Conservation (phyloP, 2,797 vertebrate species). For the Molossus alvarezi region DNA sequence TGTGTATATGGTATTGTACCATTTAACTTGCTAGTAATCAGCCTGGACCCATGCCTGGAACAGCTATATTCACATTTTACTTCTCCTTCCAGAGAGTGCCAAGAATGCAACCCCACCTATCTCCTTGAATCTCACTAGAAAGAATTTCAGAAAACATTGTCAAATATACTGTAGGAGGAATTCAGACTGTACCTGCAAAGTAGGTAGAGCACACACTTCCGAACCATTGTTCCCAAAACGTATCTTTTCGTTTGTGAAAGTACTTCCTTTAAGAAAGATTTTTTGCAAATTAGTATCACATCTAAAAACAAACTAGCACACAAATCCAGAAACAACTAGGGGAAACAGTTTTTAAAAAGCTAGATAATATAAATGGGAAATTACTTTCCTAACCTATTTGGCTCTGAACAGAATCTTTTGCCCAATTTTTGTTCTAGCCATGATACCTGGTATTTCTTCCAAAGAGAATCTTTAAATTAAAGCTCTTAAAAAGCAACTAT, state of each 20-base stretch:
- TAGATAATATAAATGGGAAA: neutral
- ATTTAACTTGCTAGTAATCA: slow-evolving; percentile 19
- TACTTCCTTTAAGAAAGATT: neutral
- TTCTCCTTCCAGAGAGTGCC: neutral
- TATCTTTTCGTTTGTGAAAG: slow-evolving; percentile 4
- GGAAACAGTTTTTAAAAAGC: neutral
- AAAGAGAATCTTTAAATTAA: slow-evolving; percentile 14
- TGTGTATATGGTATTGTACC: neutral
- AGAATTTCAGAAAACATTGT: slow-evolving; percentile 34
- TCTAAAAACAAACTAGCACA: slow-evolving; percentile 17
- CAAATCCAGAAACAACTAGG: neutral
- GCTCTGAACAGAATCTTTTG: neutral
- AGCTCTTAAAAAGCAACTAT: neutral
- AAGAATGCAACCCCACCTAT: neutral
- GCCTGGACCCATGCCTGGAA: neutral
- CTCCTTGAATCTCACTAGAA: slow-evolving; percentile 36
- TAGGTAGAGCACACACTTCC: neutral
- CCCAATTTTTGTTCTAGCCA: neutral
- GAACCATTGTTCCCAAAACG: neutral
- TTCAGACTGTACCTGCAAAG: slow-evolving; percentile 21
- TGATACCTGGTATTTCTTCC: neutral
- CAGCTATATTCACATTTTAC: neutral
- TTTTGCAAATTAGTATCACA: neutral
- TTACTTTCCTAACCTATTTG: neutral
- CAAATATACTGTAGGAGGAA: neutral